phyloP scores from a whole-genome alignment of 2,888 invertebrate genomes.

The Sipunculus nudus region DNA sequence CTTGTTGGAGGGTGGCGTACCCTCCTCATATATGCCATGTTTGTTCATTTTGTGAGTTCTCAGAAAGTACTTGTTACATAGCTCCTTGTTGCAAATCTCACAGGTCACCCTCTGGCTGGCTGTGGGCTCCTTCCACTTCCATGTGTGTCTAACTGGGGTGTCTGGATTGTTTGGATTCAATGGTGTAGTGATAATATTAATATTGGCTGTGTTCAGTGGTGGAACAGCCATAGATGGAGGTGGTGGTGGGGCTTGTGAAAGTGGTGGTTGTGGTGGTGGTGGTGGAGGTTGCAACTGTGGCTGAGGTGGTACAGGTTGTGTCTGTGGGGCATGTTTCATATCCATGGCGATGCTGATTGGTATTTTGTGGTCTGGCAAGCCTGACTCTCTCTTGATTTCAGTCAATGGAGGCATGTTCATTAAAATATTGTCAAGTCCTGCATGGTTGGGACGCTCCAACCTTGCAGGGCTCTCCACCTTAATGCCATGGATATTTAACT shows the following conservation, averaged over 20 bases:
- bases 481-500: slow-evolving; percentile 97
- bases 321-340: neutral
- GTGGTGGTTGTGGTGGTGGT: neutral
- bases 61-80: slow-evolving; percentile 67
- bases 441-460: neutral
- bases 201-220: no score
- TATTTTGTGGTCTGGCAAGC: no score
- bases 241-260: neutral
- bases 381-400: neutral
- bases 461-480: slow-evolving; percentile 13
- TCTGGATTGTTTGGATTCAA: no score
- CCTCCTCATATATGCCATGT: slow-evolving; percentile 63
- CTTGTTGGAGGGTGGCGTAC: no score
- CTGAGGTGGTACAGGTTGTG: neutral
- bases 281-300: neutral
- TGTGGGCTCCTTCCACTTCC: slow-evolving; percentile 62
- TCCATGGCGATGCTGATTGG: slow-evolving; percentile 6
- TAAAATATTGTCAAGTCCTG: neutral
- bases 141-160: slow-evolving; percentile 45
- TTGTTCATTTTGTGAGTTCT: slow-evolving; percentile 65
- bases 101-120: slow-evolving; percentile 58
- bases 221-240: neutral
- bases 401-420: neutral
- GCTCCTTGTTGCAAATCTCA: slow-evolving; percentile 65
- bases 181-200: no score